These are phyloP conservation scores for Vultur gryphus DNA, from an alignment of 2,797 vertebrate genomes.

Conservation along the genomic window DNA sequence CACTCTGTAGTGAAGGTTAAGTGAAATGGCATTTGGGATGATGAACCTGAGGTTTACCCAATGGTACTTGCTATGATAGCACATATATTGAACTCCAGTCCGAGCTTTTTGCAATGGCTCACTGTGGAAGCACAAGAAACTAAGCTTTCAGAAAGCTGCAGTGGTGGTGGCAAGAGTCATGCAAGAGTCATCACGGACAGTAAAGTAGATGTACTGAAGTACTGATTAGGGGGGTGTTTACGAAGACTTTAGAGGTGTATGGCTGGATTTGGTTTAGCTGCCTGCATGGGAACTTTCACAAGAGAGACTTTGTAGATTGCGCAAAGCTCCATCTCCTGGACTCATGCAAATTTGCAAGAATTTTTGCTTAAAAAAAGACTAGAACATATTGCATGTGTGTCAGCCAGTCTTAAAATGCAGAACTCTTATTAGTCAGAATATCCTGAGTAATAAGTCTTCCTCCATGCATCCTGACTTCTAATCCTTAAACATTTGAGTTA, in stretches of 20 bases:
- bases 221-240: not conserved
- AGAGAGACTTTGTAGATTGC: not conserved
- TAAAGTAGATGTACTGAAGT: not conserved
- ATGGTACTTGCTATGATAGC: fast-evolving
- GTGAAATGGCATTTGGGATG: not conserved
- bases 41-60: not conserved
- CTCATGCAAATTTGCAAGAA: not conserved
- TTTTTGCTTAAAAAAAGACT: not conserved
- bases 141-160: not conserved
- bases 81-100: fast-evolving
- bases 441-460: not conserved
- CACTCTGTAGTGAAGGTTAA: not conserved
- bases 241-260: not conserved
- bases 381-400: not conserved
- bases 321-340: not conserved
- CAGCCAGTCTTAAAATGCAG: not conserved
- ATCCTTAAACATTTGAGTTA: not conserved
- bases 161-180: not conserved
- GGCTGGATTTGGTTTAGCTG: not conserved
- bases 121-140: not conserved
- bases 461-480: not conserved
- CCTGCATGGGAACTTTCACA: not conserved
- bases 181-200: not conserved
- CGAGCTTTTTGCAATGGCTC: not conserved
- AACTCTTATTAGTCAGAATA: not conserved